These are phyloP conservation scores for Eulemur rufifrons DNA, from an alignment of 2,113 vertebrate species.

Conservation along the genomic window DNA sequence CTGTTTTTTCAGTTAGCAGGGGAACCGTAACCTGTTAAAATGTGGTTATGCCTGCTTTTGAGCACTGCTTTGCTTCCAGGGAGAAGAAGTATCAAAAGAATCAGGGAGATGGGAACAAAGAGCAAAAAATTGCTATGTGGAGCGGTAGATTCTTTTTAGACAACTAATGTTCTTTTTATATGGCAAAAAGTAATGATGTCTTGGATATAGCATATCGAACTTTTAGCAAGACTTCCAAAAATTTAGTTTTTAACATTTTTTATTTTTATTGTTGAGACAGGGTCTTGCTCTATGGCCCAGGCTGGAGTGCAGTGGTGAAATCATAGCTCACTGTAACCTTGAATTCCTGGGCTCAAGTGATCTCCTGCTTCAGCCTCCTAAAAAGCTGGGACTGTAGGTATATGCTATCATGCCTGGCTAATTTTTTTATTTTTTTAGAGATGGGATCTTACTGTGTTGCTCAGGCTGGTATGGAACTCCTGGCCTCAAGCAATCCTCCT, in stretches of 20 bases:
- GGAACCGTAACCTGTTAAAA: neutral
- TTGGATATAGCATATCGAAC: neutral
- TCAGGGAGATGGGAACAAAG: neutral
- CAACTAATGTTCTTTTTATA: neutral
- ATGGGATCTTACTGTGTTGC: too few species aligned
- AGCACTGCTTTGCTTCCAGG: neutral
- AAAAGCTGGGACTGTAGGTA: too few species aligned
- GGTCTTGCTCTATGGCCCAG: too few species aligned
- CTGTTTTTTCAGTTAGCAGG: neutral
- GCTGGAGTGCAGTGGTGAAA: too few species aligned
- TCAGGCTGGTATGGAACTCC: too few species aligned
- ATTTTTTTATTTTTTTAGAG: too few species aligned
- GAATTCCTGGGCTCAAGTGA: too few species aligned
- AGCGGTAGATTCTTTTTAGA: neutral
- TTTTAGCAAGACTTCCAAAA: slow-evolving; percentile 12
- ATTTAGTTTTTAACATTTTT: neutral
- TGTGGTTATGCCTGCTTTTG: neutral
- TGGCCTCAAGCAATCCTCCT: too few species aligned
- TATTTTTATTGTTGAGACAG: too few species aligned
- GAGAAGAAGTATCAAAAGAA: neutral
- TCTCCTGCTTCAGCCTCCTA: too few species aligned
- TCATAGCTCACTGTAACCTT: too few species aligned
- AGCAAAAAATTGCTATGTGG: neutral
- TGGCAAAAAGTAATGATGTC: neutral
- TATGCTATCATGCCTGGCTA: too few species aligned